These are phyloP conservation scores for Monoplex corrugatus DNA, from an alignment of 2,888 invertebrate genomes.

Conservation along the genomic window DNA sequence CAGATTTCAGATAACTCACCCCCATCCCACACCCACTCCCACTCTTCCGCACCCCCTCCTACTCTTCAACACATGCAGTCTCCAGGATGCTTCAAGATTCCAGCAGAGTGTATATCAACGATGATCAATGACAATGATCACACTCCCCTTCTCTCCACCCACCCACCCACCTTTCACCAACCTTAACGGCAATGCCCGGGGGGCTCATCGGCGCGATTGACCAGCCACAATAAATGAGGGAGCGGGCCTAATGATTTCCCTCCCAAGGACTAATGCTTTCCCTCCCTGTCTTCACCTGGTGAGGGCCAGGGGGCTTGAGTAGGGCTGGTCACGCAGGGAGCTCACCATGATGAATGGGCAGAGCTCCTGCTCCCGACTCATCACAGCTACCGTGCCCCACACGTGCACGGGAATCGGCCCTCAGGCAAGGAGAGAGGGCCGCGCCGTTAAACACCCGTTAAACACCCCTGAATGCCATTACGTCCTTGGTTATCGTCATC, in stretches of 20 bases:
- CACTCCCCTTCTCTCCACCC: not conserved
- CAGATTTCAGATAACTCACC: too few species aligned
- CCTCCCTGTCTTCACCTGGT: constrained; percentile 45
- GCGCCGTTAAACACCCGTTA: too few species aligned
- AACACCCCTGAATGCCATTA: too few species aligned
- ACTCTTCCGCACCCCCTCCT: too few species aligned
- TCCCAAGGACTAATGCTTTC: constrained; percentile 38
- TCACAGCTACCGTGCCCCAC: not conserved
- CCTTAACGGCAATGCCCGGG: not conserved
- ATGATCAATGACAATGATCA: constrained; percentile 17
- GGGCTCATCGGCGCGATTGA: constrained; percentile 27
- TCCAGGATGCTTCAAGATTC: not conserved
- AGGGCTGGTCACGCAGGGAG: constrained; percentile 15
- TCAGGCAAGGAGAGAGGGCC: too few species aligned
- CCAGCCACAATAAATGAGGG: not conserved
- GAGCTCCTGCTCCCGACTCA: not conserved
- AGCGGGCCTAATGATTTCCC: constrained; percentile 36
- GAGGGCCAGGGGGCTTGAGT: not conserved
- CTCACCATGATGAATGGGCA: constrained; percentile 11
- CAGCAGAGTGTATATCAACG: constrained; percentile 20
- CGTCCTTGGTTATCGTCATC: too few species aligned
- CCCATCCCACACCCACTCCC: not conserved
- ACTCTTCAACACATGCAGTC: not conserved
- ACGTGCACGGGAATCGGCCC: too few species aligned
- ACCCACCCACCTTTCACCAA: not conserved